These are phyloP conservation scores for Reticulitermes speratus DNA, from an alignment of 1,140 invertebrate species.

Conservation along the genomic window DNA sequence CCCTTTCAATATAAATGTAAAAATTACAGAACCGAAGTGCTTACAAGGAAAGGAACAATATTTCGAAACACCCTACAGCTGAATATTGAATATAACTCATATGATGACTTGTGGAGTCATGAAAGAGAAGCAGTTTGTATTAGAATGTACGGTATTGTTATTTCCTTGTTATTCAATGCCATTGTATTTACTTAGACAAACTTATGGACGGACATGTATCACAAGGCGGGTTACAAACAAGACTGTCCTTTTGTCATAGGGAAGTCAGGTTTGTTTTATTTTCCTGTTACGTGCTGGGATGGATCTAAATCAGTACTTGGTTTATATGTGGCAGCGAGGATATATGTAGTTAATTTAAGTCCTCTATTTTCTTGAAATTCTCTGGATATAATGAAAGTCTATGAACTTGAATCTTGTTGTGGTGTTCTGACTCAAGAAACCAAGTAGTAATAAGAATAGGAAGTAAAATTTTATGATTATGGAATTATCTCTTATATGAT, in stretches of 20 bases:
- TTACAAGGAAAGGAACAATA: too few species aligned
- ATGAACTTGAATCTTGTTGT: too few species aligned
- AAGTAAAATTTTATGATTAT: too few species aligned
- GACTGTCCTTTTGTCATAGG: not conserved
- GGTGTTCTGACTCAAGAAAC: too few species aligned
- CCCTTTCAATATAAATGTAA: too few species aligned
- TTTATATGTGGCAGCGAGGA: not conserved
- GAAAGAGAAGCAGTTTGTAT: slow-evolving; percentile 1
- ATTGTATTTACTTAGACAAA: slow-evolving; percentile 8
- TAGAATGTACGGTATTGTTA: not conserved
- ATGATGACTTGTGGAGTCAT: not conserved
- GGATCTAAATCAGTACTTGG: not conserved
- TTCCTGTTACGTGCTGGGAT: not conserved
- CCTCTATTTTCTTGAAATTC: too few species aligned
- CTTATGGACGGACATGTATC: slow-evolving; percentile 1
- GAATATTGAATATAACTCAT: not conserved
- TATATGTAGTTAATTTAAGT: too few species aligned
- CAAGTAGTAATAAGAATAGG: too few species aligned
- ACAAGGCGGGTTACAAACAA: not conserved
- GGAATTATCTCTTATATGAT: too few species aligned
- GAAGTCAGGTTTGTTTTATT: not conserved
- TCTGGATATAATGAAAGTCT: too few species aligned
- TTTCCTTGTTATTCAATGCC: not conserved
- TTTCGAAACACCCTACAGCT: not conserved
- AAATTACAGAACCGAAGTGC: too few species aligned